Percentiles rank a stretch among this genome's conserved stretches.
phyloP scores from a whole-genome alignment of 2,888 invertebrate genomes.

The Crepidodera aurea region DNA sequence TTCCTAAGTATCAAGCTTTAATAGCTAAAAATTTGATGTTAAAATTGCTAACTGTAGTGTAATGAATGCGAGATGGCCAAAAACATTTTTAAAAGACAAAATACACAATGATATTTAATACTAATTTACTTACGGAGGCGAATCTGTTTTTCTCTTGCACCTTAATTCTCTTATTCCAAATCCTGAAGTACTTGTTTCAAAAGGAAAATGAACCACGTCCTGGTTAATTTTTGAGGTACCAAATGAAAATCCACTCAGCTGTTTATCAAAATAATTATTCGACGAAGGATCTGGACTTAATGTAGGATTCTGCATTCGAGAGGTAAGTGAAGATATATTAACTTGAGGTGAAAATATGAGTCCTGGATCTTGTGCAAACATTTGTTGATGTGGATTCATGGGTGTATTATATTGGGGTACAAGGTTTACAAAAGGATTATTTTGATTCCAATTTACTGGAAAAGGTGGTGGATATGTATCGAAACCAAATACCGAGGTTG shows the following conservation, averaged over 20 bases:
- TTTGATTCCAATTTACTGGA: slow-evolving; percentile 41
- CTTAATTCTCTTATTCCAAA: slow-evolving; percentile 32
- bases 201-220: slow-evolving; percentile 50
- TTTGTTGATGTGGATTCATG: slow-evolving; percentile 1
- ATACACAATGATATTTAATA: too few relatives aligned
- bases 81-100: too few relatives aligned
- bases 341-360: slow-evolving; percentile 6
- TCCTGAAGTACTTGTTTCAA: slow-evolving; percentile 38
- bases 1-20: too few relatives aligned
- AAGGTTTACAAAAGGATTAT: slow-evolving; percentile 33
- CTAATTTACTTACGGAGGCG: slow-evolving; percentile 56
- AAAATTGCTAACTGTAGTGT: too few relatives aligned
- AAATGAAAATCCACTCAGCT: slow-evolving; percentile 43
- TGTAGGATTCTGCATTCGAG: background rate
- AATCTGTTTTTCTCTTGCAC: slow-evolving; percentile 57
- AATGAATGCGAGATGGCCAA: too few relatives aligned
- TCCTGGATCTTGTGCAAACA: background rate
- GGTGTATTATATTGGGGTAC: slow-evolving; percentile 7
- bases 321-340: background rate
- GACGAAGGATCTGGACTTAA: background rate
- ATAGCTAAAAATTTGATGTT: too few relatives aligned
- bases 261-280: slow-evolving; percentile 16
- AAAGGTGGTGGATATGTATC: slow-evolving; percentile 50
- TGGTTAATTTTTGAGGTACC: slow-evolving; percentile 34
- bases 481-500: slow-evolving; percentile 54